These are phyloP conservation scores for Pterocles gutturalis DNA, from an alignment of 2,113 vertebrate species.

Conservation along the genomic window DNA sequence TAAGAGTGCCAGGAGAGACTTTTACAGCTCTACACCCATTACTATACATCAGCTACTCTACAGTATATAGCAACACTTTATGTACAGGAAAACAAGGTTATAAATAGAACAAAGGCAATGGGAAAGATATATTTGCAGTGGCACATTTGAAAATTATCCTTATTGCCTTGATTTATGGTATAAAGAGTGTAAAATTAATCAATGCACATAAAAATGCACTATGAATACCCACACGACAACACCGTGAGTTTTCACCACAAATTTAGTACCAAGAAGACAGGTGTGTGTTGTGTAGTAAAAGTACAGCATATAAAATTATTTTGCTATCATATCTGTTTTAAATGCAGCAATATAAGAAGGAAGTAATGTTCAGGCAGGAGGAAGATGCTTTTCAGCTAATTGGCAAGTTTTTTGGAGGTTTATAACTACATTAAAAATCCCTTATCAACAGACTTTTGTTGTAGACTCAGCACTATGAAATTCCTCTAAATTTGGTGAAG, in stretches of 20 bases:
- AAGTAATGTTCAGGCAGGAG: background rate
- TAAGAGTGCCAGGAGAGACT: slow-evolving; percentile 89
- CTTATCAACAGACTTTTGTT: background rate
- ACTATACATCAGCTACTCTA: slow-evolving; percentile 79
- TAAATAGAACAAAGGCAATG: slow-evolving; percentile 78
- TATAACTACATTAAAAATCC: slow-evolving; percentile 40
- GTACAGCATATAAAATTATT: slow-evolving; percentile 22
- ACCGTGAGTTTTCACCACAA: slow-evolving; percentile 74
- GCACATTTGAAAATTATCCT: slow-evolving; percentile 73
- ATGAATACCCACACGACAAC: slow-evolving; percentile 81
- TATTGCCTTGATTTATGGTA: slow-evolving; percentile 83
- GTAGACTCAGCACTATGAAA: background rate
- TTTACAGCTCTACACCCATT: slow-evolving; percentile 77
- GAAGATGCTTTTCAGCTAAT: slow-evolving; percentile 47
- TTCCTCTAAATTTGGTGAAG: background rate
- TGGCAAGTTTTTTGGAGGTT: slow-evolving; percentile 35
- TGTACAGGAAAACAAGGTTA: slow-evolving; percentile 71
- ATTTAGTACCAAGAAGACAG: slow-evolving; percentile 63
- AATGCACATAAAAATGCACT: slow-evolving; percentile 81
- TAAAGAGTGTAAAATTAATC: slow-evolving; percentile 84
- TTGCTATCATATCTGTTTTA: slow-evolving; percentile 27
- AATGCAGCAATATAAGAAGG: slow-evolving; percentile 6
- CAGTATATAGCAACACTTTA: slow-evolving; percentile 72
- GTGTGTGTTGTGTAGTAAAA: background rate
- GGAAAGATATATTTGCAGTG: slow-evolving; percentile 77